Evolutionary conservation across 2,113 vertebrate species (phyloP), one percentile per base, ranked within the genome.

Genomic region (Antennarius striatus): DNA sequence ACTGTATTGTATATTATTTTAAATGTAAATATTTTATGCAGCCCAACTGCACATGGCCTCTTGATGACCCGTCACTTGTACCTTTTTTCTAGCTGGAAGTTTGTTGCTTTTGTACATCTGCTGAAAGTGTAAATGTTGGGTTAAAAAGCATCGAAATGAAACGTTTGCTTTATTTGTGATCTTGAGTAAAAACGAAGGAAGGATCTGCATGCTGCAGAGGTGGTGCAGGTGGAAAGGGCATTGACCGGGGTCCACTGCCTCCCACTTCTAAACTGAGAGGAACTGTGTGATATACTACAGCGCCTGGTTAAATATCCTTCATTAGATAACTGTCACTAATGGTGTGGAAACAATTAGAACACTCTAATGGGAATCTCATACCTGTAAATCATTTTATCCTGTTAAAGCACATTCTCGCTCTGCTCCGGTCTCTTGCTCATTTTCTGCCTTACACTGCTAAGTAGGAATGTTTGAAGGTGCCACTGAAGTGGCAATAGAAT

Each of bases 271-370:
- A 68, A 70, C 82, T 28, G 40, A 80, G 54, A 73, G 59, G 61
- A 77, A 65, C 64, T 45, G 75, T 46, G 82, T 90, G 91, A 92
- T 91, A 73, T 91, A 92, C 80, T 88, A 83, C 85, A 82, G 81
- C 39, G 83, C 71, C 84, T 88, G 83, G 81, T 89, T 85, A 83
- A 84, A 89, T 90, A 85, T 90, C 89, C 91, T 91, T 92, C 91
- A 93, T 93, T 93, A 91, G 91, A 92, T 92, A 93, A 89, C 91
- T 85, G 91, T 81, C 90, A 86, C 91, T 93, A 93, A 93, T 93
- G 93, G 91, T 88, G 90, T 92, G 91, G 91, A 93, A 93, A 93
- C 91, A 93, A 93, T 93, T 93, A 93, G 91, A 88, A 90, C 77
- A 73, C 83, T 90, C 89, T 93, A 93, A 93, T 93, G 93, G 90